Evolutionary conservation across 2,113 vertebrate species (phyloP).

Genomic region (Poeciliopsis occidentalis): DNA sequence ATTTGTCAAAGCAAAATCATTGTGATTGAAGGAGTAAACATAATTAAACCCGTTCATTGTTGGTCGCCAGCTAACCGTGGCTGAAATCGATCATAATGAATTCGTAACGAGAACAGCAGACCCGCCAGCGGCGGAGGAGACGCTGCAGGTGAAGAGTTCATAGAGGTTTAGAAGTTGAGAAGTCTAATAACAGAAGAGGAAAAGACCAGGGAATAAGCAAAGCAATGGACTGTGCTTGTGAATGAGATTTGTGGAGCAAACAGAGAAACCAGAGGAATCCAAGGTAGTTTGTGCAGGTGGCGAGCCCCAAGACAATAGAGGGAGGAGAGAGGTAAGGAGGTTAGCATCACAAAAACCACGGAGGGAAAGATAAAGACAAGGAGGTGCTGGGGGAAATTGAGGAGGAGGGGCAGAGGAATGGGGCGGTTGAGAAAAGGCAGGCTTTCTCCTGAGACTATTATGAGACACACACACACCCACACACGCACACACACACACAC

Average conservation of each 20-base stretch:
- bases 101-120: constrained; percentile 7
- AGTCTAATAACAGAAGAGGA: background rate
- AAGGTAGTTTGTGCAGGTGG: constrained; percentile 9
- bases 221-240: constrained; percentile 3
- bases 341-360: constrained; percentile 15
- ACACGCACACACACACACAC: too few relatives aligned
- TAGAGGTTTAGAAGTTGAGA: constrained; percentile 43
- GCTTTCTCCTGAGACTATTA: too few relatives aligned
- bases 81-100: constrained; percentile 25
- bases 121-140: background rate
- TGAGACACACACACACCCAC: too few relatives aligned
- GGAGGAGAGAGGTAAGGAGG: constrained; percentile 1
- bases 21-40: background rate
- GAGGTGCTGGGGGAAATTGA: too few relatives aligned
- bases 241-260: constrained; percentile 15
- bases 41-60: background rate
- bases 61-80: background rate
- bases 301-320: constrained; percentile 1
- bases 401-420: too few relatives aligned
- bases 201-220: background rate
- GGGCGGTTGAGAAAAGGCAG: too few relatives aligned
- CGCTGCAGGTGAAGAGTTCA: background rate
- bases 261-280: constrained; percentile 9
- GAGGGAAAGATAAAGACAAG: constrained; percentile 18
- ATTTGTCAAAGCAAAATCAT: background rate